Percentiles rank a stretch among this genome's conserved stretches.
Conservation (phyloP, 2,888 invertebrate genomes). For the Nematopogon swammerdamellus region DNA sequence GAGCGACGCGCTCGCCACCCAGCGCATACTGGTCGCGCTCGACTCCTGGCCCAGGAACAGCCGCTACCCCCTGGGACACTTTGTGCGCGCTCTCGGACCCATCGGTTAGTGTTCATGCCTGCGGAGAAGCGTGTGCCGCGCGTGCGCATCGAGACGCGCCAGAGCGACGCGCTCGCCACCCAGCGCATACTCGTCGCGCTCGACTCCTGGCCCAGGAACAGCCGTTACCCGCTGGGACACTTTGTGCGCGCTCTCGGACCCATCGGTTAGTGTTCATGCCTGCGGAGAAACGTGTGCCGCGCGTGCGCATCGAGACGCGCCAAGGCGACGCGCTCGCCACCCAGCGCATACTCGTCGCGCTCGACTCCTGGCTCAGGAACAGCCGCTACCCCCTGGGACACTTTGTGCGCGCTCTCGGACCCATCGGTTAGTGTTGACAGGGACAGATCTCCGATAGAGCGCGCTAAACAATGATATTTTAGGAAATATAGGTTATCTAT, state of each 20-base stretch:
- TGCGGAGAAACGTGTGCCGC: too few species aligned
- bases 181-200: slow-evolving; percentile 94
- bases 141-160: slow-evolving; percentile 93
- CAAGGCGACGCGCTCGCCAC: slow-evolving; percentile 81
- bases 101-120: slow-evolving; percentile 72
- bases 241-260: slow-evolving; percentile 91
- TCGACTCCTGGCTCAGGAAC: slow-evolving; percentile 94
- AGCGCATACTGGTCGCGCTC: slow-evolving; percentile 92
- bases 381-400: slow-evolving; percentile 94
- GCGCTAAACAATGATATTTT: too few species aligned
- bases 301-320: too few species aligned
- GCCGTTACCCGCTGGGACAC: slow-evolving; percentile 92
- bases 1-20: slow-evolving; percentile 71
- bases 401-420: slow-evolving; percentile 90
- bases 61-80: slow-evolving; percentile 92
- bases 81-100: slow-evolving; percentile 87
- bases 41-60: slow-evolving; percentile 96
- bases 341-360: slow-evolving; percentile 94
- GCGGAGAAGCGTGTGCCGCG: slow-evolving; percentile 93
- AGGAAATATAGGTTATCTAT: too few species aligned
- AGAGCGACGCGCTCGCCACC: slow-evolving; percentile 72
- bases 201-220: slow-evolving; percentile 93
- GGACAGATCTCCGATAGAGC: too few species aligned
- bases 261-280: slow-evolving; percentile 41
- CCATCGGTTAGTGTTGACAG: slow-evolving; percentile 55